Base-by-base conservation (phyloP, 2,888 invertebrate species). In the Limnephilus lunatus region DNA sequence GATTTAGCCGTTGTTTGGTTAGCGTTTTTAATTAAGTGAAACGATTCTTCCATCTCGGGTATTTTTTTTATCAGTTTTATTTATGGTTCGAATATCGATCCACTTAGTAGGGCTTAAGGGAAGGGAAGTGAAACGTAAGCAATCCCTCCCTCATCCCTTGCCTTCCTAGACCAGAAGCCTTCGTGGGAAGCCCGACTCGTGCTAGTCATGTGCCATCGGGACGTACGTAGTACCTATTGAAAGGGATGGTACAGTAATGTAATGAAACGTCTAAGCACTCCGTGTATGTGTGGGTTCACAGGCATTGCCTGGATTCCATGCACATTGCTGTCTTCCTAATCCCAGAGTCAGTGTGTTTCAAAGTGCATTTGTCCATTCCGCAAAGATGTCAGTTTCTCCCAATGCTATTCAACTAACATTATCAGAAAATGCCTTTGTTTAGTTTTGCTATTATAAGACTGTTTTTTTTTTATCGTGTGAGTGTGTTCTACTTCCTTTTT, bases 311-410 rank as follows among this genome's bases (percentile, higher is more conserved):
- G 44, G n/a, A 86, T 86, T 44, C 86, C 44, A 48, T 48, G 48
- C 48, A 86, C 44, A 86, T 86, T 86, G 86, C 44, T 86, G 86
- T 86, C 86, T 86, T 86, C 86, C 15, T 86, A 39, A 35, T 86
- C 83, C 68, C 68, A 68, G 25, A 68, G 68, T 68, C 68, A 68
- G 68, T n/a, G 68, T 25, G 68, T 68, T n/a, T 68, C 68, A 68
- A 68, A 68, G 68, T 68, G 68, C 68, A 68, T 68, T 68, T 68
- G 68, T 68, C 68, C 68, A 68, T 68, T 68, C 68, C 25, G 68
- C 68, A 9, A 68, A n/a, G 68, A 68, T 68, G 25, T 68, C 68
- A 68, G 9, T n/a, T 68, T n/a, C 25, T 68, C 68, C n/a, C 68
- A 68, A 25, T 68, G 25, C 25, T 25, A 68, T 68, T 68, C n/a